phyloP scores from a whole-genome alignment of 2,888 invertebrate genomes.

The Erannis defoliaria region DNA sequence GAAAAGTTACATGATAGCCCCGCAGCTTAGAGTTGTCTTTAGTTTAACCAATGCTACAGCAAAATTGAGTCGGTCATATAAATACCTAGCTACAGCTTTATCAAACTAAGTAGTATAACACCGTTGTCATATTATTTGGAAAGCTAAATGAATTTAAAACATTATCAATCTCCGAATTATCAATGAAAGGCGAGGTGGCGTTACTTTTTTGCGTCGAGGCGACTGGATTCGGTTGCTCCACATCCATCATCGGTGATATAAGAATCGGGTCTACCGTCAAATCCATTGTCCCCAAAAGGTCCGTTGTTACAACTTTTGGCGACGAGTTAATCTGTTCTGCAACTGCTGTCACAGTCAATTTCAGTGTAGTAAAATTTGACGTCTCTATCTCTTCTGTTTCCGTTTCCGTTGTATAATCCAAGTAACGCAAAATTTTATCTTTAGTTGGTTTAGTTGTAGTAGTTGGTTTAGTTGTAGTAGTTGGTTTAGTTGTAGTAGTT shows the following conservation, averaged over 20 bases:
- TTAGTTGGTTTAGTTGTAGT: neutral
- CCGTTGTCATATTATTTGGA: neutral
- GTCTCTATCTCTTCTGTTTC: conserved; percentile 2
- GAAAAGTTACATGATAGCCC: too few species aligned
- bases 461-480: neutral
- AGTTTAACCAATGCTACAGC: too few species aligned
- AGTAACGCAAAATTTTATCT: neutral
- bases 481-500: conserved; percentile 10
- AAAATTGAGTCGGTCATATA: too few species aligned
- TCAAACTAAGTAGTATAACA: conserved; percentile 3
- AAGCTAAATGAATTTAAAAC: neutral
- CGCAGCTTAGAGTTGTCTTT: too few species aligned
- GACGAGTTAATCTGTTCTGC: neutral
- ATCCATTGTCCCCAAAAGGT: neutral
- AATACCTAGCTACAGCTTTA: neutral
- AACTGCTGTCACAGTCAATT: neutral
- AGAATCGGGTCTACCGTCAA: too few species aligned
- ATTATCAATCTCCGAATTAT: neutral
- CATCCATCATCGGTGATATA: neutral
- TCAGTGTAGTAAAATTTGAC: neutral
- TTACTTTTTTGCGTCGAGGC: neutral
- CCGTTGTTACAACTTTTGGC: neutral
- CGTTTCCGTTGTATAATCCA: neutral
- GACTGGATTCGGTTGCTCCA: neutral
- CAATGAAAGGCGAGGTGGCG: neutral